Evolutionary conservation across 2,888 invertebrate genomes (phyloP), one percentile per base, ranked within the genome.

Genomic region (Acronicta leporina): DNA sequence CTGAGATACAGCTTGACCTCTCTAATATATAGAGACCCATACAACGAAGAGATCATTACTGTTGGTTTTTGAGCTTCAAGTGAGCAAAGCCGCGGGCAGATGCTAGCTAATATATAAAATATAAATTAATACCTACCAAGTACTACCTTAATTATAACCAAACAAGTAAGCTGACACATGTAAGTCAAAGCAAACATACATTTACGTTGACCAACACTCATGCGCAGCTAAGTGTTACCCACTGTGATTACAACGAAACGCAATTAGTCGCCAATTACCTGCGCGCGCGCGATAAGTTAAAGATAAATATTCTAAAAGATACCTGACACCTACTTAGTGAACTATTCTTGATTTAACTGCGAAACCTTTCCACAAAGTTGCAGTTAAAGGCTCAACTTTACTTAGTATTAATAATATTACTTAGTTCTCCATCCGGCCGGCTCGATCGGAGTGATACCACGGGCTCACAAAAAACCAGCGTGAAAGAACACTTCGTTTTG

Each of bases 221-320:
- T 48, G 78, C 64, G 51, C 77, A 67, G 76, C 75, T 74, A 78
- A 80, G 81, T 80, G 82, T 81, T 81, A 81, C 80, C 77, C 83
- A 84, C 87, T 87, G 84, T 87, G 84, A 89, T 88, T 89, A 92
- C 92, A 92, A 85, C 81, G 88, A 90, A 92, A 92, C 80, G 87
- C 92, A 91, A 92, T 93, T 93, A 93, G 91, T 80, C 78, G 82
- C 87, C 88, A 90, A 90, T 90, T 90, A 88, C 83, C 85, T 80
- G 68, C 70, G 80, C 78, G 72, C 80, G 82, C 83, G 73, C 68
- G 88, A 89, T 91, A 87, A 90, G 90, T 88, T 88, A 84, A 89
- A 87, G 82, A 83, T 84, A 92, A 90, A 89, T 85, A 88, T 84
- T 83, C 83, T 78, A 76, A 79, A 83, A 80, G 90, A 87, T 87